phyloP scores from a whole-genome alignment of 1,140 invertebrate species.

The Achatina immaculata region DNA sequence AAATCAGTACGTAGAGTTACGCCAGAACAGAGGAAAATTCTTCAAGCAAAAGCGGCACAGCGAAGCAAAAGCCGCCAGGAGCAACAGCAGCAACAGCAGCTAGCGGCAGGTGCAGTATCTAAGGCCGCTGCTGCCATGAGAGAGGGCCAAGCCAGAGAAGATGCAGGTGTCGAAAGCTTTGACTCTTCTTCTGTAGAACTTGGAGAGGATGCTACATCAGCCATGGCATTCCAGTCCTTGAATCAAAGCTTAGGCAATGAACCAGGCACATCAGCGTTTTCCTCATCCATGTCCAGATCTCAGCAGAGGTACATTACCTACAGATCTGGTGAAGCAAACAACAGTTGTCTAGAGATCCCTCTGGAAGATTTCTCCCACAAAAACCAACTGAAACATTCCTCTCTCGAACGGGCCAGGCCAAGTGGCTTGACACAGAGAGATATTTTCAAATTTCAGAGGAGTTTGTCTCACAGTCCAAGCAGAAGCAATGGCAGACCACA shows the following conservation, averaged over 20 bases:
- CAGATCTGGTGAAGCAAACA: conserved; percentile 8
- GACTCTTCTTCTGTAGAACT: conserved; percentile 45
- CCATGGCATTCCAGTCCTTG: conserved; percentile 80
- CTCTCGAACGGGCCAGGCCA: conserved; percentile 36
- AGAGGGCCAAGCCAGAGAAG: conserved; percentile 21
- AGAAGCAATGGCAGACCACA: conserved; percentile 40
- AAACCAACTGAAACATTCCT: conserved; percentile 48
- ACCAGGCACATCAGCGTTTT: not conserved
- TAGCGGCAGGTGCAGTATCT: not conserved
- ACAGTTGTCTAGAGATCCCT: conserved; percentile 78
- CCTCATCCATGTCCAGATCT: conserved; percentile 6
- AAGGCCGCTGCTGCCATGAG: not conserved
- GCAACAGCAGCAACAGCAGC: conserved; percentile 10
- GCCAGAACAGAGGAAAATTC: conserved; percentile 41
- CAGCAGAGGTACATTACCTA: not conserved
- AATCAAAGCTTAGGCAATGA: conserved; percentile 47
- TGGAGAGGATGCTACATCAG: conserved; percentile 69
- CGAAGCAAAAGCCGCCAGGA: conserved; percentile 41
- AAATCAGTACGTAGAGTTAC: conserved; percentile 37
- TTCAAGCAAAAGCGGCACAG: conserved; percentile 46
- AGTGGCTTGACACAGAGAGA: conserved; percentile 1
- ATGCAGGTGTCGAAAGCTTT: not conserved
- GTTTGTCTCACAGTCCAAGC: conserved; percentile 60
- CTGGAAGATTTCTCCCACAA: conserved; percentile 80
- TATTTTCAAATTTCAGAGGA: conserved; percentile 42